phyloP scores from a whole-genome alignment of 2,888 invertebrate genomes.

The Amphipoea oculea region DNA sequence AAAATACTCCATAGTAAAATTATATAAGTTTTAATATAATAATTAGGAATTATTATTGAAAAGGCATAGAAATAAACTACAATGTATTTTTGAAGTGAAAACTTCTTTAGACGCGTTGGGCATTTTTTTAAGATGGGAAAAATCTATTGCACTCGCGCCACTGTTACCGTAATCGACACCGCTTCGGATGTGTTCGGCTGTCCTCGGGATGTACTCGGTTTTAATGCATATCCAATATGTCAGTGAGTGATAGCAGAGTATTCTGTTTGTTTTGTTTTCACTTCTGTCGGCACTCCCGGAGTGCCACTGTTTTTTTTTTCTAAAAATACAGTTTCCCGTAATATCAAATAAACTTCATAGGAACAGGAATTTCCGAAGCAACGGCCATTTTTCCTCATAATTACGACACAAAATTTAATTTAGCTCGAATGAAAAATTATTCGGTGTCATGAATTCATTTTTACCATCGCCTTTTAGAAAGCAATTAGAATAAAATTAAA shows the following conservation, averaged over 20 bases:
- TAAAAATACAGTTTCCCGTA: neutral
- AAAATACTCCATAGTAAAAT: neutral
- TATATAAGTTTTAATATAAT: neutral
- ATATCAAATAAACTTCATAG: conserved; percentile 41
- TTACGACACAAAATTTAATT: conserved; percentile 74
- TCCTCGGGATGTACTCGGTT: no score
- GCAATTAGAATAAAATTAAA: conserved; percentile 62
- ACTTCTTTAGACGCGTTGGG: no score
- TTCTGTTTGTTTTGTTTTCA: no score
- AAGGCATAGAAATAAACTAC: neutral
- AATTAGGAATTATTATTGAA: neutral
- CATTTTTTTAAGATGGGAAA: no score
- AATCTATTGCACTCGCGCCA: no score
- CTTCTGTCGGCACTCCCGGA: no score
- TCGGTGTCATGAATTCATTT: conserved; percentile 74
- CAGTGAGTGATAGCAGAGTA: no score
- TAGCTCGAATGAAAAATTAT: conserved; percentile 72
- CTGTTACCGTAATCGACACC: no score
- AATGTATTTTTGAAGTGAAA: no score
- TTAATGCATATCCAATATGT: no score
- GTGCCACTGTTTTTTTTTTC: neutral
- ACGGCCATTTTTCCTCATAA: conserved; percentile 59
- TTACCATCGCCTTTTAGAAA: conserved; percentile 55
- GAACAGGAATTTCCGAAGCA: conserved; percentile 29
- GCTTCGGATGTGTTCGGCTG: no score